These are phyloP conservation scores for Pandion haliaetus DNA, from an alignment of 2,113 vertebrate genomes.

Conservation along the genomic window DNA sequence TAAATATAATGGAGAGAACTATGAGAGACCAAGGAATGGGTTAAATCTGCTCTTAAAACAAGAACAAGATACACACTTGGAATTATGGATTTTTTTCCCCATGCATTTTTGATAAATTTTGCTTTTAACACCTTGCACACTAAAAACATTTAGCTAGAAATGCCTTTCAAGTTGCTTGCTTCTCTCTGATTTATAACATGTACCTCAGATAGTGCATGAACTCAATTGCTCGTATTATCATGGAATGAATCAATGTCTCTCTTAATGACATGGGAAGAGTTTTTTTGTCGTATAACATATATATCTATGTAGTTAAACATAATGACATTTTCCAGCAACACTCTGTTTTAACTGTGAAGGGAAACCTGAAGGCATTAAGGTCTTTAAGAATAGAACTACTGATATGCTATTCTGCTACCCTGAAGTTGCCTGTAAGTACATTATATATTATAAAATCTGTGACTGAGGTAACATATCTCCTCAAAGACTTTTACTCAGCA, in stretches of 20 bases:
- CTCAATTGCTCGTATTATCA: neutral
- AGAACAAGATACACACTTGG: neutral
- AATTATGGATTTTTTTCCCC: neutral
- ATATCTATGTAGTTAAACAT: neutral
- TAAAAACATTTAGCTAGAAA: neutral
- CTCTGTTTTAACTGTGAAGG: neutral
- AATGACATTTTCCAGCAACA: neutral
- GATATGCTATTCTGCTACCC: neutral
- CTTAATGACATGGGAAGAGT: neutral
- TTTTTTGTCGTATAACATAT: neutral
- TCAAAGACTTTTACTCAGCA: neutral
- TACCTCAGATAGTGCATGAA: neutral
- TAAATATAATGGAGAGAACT: neutral
- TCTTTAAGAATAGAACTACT: neutral
- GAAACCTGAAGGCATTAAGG: neutral
- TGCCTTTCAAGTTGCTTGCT: neutral
- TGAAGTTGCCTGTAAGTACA: neutral
- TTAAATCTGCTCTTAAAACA: neutral
- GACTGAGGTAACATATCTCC: neutral
- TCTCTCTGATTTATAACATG: neutral
- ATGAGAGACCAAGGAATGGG: neutral
- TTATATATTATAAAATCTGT: neutral
- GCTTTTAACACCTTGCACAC: neutral
- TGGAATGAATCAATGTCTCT: neutral
- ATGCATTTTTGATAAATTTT: neutral